These are phyloP conservation scores for Pelagia noctiluca DNA, from an alignment of 30 jellyfish, hydroid and myxozoan genomes.

Conservation along the genomic window DNA sequence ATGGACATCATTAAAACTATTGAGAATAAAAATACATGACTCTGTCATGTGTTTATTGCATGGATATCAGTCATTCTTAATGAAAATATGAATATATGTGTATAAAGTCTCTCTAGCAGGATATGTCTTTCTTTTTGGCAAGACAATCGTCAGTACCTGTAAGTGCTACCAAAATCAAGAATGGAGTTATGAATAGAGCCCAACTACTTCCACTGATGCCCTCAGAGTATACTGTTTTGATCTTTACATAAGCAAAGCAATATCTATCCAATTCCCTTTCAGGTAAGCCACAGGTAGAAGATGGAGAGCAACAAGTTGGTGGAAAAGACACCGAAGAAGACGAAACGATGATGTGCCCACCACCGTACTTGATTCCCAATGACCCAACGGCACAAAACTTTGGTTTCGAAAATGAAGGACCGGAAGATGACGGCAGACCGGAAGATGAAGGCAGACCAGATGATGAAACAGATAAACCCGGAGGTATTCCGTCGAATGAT, in stretches of 20 bases:
- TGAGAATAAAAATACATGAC: no score
- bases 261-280: no score
- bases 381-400: constrained; percentile 53
- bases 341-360: constrained; percentile 63
- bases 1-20: no score
- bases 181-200: neutral
- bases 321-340: constrained; percentile 59
- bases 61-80: no score
- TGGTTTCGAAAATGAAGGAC: constrained; percentile 72
- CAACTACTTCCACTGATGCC: neutral
- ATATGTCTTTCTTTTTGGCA: no score
- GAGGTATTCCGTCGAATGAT: constrained; percentile 41
- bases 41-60: no score
- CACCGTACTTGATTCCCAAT: constrained; percentile 56
- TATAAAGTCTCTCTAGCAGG: no score
- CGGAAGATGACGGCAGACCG: constrained; percentile 31
- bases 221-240: neutral
- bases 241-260: neutral
- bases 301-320: neutral
- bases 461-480: constrained; percentile 21
- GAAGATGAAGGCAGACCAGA: constrained; percentile 38
- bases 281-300: neutral
- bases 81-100: no score
- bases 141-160: no score
- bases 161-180: no score